phyloP scores from a whole-genome alignment of 2,888 invertebrate species.

The Ommatoiulus sabulosus region DNA sequence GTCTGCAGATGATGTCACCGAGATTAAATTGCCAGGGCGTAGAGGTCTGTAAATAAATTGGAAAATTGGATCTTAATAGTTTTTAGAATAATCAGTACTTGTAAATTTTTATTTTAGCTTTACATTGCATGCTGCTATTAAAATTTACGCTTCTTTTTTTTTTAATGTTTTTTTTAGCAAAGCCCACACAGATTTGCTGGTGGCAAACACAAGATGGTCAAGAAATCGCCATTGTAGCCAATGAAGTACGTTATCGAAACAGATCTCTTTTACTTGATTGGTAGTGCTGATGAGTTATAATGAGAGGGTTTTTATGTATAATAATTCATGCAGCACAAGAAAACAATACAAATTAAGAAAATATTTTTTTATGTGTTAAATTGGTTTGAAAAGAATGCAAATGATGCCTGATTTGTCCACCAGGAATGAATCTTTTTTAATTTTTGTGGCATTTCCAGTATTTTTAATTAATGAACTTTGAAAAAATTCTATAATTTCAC shows the following conservation, averaged over 20 bases:
- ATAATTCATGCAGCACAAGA: too few relatives aligned
- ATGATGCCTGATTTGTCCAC: too few relatives aligned
- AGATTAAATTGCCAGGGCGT: constrained; percentile 58
- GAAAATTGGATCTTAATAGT: not conserved
- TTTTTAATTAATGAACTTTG: too few relatives aligned
- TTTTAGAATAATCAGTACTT: too few relatives aligned
- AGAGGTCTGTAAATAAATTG: constrained; percentile 49
- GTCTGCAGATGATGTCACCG: constrained; percentile 73
- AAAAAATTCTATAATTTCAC: too few relatives aligned
- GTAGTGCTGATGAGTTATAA: not conserved
- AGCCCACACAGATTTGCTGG: constrained; percentile 78
- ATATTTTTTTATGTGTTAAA: constrained; percentile 47
- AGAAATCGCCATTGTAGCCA: constrained; percentile 66
- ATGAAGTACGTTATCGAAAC: constrained; percentile 61
- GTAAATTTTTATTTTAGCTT: too few relatives aligned
- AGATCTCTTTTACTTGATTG: not conserved
- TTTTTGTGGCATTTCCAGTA: too few relatives aligned
- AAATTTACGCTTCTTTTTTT: not conserved
- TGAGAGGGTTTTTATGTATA: too few relatives aligned
- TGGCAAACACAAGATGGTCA: constrained; percentile 82
- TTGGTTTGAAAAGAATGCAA: too few relatives aligned
- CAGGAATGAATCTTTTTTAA: too few relatives aligned
- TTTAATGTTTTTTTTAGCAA: constrained; percentile 60
- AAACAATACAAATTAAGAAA: not conserved
- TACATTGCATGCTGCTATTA: not conserved